Conservation (phyloP, 2,888 invertebrate genomes). For the Euspilapteryx auroguttella region DNA sequence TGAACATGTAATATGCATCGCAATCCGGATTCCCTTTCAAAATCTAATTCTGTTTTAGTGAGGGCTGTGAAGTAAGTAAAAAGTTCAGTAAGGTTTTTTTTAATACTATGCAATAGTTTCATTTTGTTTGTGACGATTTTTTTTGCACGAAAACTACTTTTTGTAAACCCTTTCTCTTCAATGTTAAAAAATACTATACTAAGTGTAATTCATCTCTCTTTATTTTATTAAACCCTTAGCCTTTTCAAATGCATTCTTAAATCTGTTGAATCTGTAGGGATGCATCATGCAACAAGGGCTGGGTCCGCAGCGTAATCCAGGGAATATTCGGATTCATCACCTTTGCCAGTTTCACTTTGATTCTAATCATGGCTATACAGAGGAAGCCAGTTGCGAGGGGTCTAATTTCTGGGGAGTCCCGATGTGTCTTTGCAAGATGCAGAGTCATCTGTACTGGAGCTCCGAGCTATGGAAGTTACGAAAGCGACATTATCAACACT, state of each 20-base stretch:
- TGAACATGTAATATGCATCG: too few species aligned
- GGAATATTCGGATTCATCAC: conserved; percentile 29
- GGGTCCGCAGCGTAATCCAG: conserved; percentile 32
- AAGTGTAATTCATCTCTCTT: too few species aligned
- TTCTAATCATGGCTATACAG: conserved; percentile 24
- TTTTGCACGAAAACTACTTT: not conserved
- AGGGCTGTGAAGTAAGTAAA: conserved; percentile 18
- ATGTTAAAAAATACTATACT: too few species aligned
- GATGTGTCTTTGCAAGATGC: conserved; percentile 2
- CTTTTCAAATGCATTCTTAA: too few species aligned
- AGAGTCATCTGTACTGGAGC: not conserved
- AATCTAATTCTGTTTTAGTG: conserved; percentile 13
- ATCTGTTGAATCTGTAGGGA: too few species aligned
- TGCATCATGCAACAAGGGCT: conserved; percentile 37
- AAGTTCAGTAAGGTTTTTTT: too few species aligned
- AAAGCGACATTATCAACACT: not conserved
- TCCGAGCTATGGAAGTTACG: not conserved
- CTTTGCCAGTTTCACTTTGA: conserved; percentile 32
- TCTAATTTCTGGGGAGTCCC: not conserved
- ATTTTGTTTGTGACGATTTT: not conserved
- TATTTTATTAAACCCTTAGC: too few species aligned
- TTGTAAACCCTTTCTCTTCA: too few species aligned
- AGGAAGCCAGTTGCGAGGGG: conserved; percentile 3
- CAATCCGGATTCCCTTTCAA: conserved; percentile 10
- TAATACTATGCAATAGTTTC: too few species aligned